phyloP scores from a whole-genome alignment of 2,888 invertebrate genomes.

The Amblyjoppa proteus region DNA sequence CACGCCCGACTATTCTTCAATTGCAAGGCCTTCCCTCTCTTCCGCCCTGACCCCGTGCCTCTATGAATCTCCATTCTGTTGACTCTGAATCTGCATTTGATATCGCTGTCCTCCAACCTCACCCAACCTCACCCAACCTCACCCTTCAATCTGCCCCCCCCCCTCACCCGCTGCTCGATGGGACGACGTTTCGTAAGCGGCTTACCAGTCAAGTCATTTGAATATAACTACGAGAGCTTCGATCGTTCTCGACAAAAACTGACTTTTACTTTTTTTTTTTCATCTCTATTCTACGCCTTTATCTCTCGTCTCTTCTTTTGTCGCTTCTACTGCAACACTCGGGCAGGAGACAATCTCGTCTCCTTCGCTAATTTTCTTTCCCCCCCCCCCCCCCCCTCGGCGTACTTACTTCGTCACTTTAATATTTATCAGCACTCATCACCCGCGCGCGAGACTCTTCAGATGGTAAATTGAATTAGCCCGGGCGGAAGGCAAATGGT shows the following conservation, averaged over 20 bases:
- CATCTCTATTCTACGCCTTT: conserved; percentile 5
- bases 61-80: conserved; percentile 72
- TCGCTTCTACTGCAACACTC: not conserved
- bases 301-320: not conserved
- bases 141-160: conserved; percentile 5
- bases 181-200: conserved; percentile 59
- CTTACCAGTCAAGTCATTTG: conserved; percentile 67
- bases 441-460: not conserved
- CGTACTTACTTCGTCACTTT: conserved; percentile 9
- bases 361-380: conserved; percentile 32
- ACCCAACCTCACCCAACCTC: conserved; percentile 23
- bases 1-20: conserved; percentile 71
- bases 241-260: conserved; percentile 28
- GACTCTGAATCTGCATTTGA: conserved; percentile 76
- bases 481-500: not conserved
- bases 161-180: not conserved
- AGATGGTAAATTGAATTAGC: conserved; percentile 23
- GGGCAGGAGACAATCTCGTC: not conserved
- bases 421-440: conserved; percentile 45
- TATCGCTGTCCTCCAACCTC: conserved; percentile 59
- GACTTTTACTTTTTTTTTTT: conserved; percentile 12
- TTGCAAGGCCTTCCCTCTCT: conserved; percentile 48
- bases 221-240: conserved; percentile 62
- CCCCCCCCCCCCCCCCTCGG: not conserved
- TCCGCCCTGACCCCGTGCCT: conserved; percentile 52